These are phyloP conservation scores for Drosophila sulfurigaster DNA, from an alignment of 1,140 invertebrate species.

Conservation along the genomic window DNA sequence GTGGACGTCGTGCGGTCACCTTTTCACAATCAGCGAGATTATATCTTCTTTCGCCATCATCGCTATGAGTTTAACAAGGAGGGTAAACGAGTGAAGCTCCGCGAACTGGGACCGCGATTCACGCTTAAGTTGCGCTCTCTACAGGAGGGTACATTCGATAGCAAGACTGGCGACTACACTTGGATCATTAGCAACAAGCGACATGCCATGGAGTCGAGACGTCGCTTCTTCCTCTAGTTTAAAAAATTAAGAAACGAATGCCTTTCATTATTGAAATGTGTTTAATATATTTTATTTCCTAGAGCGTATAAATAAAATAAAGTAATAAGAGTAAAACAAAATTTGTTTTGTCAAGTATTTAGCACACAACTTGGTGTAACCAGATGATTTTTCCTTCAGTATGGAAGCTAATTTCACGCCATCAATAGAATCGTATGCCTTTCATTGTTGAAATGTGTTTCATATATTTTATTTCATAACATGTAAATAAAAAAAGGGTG, in stretches of 20 bases:
- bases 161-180: slow-evolving; percentile 98
- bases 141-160: slow-evolving; percentile 98
- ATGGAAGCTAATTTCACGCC: too few relatives aligned
- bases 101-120: slow-evolving; percentile 97
- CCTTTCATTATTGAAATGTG: slow-evolving; percentile 17
- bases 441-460: slow-evolving; percentile 21
- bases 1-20: slow-evolving; percentile 95
- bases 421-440: slow-evolving; percentile 81
- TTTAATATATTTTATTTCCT: slow-evolving; percentile 28
- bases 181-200: slow-evolving; percentile 97
- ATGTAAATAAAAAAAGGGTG: slow-evolving; percentile 39
- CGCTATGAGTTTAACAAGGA: slow-evolving; percentile 96
- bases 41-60: slow-evolving; percentile 99
- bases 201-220: slow-evolving; percentile 95
- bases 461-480: slow-evolving; percentile 26
- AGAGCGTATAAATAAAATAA: slow-evolving; percentile 44
- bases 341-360: too few relatives aligned
- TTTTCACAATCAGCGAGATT: slow-evolving; percentile 99
- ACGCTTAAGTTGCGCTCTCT: slow-evolving; percentile 96
- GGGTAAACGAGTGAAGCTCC: slow-evolving; percentile 92
- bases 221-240: slow-evolving; percentile 94
- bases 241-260: background rate
- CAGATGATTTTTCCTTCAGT: too few relatives aligned
- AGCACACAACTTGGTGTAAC: too few relatives aligned
- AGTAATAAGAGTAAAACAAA: too few relatives aligned